Base-by-base conservation (phyloP, 2,113 vertebrate species). In the Oreochromis niloticus region DNA sequence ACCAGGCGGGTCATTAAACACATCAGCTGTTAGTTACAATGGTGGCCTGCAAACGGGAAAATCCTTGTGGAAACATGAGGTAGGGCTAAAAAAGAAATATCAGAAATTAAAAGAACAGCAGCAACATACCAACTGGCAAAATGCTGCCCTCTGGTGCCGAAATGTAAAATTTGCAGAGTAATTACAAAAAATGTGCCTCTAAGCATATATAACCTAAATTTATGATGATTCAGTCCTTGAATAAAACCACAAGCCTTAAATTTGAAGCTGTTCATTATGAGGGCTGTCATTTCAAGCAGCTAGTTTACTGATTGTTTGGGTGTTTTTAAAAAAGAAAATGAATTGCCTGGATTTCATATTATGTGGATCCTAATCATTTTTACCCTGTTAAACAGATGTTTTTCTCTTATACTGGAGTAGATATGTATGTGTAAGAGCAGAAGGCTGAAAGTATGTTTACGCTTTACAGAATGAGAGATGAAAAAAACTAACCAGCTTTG, bases 111-210 rank as follows among this genome's bases (percentile, higher is more conserved):
- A 54, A 75, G 14, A 48, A 75, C 24, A 73, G 68, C 1, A 48
- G 41, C 22, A 73, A 24, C 39, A 73, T 73, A 1, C 2, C 1
- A 5, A 46, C 22, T 27, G 66, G 22, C 39, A 46, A 24, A 73
- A 46, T 46, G 5, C 13, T 73, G n/a, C 68, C 68, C 22, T 0
- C 68, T 46, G 22, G 12, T 46, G 41, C 39, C 46, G 13, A 10
- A 46, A 27, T 46, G 39, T 27, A 17, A 46, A 10, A 0, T 10
- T 73, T 9, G 3, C 12, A 73, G 13, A 1, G 0, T 46, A 46
- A 46, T 46, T 10, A 27, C 39, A 41, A 27, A 73, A 71, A 73
- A 13, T n/a, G 22, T 46, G 22, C 0, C 5, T 73, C 27, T 73
- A 24, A 73, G 66, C 13, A 73, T 27, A 27, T 27, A 71, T 6